phyloP scores from a whole-genome alignment of 1,140 invertebrate genomes.

The Calliphora vicina region DNA sequence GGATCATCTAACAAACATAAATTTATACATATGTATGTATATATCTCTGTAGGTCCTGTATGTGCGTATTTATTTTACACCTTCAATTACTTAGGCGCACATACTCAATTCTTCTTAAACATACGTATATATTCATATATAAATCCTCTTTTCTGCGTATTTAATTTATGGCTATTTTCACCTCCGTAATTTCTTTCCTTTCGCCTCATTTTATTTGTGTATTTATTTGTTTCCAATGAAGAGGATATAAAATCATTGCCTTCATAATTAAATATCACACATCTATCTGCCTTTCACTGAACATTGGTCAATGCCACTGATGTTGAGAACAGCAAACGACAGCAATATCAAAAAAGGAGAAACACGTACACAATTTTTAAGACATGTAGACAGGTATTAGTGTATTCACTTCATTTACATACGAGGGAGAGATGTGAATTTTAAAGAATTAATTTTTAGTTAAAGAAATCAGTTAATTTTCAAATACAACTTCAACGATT shows the following conservation, averaged over 20 bases:
- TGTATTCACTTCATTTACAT: too few species aligned
- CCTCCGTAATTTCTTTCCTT: not conserved
- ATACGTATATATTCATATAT: not conserved
- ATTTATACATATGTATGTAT: not conserved
- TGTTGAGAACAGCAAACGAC: not conserved
- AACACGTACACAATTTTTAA: not conserved
- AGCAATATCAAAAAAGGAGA: too few species aligned
- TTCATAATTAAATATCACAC: not conserved
- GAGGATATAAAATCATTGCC: not conserved
- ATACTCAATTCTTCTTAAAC: not conserved
- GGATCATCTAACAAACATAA: too few species aligned
- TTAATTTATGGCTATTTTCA: constrained; percentile 1
- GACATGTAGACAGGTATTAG: too few species aligned
- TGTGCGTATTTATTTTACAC: too few species aligned
- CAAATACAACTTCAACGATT: too few species aligned
- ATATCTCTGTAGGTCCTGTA: not conserved
- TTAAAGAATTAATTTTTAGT: too few species aligned
- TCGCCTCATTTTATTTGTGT: not conserved
- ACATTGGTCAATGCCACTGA: not conserved
- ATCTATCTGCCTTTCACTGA: not conserved
- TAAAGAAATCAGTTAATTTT: too few species aligned
- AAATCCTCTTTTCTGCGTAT: not conserved
- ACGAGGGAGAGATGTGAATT: too few species aligned
- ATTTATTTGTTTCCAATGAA: not conserved
- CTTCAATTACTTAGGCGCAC: too few species aligned